Percentiles rank a stretch among this genome's conserved stretches.
phyloP scores from a whole-genome alignment of 2,888 invertebrate species.

The Empis livida region DNA sequence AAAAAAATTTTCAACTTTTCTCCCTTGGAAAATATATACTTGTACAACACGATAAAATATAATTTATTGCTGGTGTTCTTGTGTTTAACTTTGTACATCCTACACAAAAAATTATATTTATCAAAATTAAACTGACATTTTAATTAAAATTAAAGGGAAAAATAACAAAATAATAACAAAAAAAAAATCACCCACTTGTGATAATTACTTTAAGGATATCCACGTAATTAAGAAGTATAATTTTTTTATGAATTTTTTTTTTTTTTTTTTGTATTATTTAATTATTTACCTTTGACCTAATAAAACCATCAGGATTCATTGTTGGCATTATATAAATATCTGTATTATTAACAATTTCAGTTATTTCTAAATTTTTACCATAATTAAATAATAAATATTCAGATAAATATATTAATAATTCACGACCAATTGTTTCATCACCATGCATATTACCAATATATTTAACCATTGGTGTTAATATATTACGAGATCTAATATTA shows the following conservation, averaged over 20 bases:
- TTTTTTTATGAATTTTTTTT: background rate
- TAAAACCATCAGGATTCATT: constrained; percentile 95
- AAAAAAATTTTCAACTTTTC: no score
- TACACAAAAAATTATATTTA: no score
- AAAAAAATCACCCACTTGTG: background rate
- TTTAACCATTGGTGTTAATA: constrained; percentile 77
- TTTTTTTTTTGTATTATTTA: background rate
- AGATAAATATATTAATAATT: constrained; percentile 69
- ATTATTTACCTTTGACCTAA: constrained; percentile 55
- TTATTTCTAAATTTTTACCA: constrained; percentile 53
- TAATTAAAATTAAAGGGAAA: background rate
- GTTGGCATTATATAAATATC: constrained; percentile 94
- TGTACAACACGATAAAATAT: background rate
- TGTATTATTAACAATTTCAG: constrained; percentile 66
- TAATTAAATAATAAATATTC: constrained; percentile 71
- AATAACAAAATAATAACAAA: background rate
- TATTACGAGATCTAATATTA: constrained; percentile 44
- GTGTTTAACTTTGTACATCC: no score
- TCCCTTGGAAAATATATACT: background rate
- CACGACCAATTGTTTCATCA: constrained; percentile 80
- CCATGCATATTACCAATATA: constrained; percentile 96
- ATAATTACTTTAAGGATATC: background rate
- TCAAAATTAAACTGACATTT: background rate
- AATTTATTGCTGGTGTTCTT: no score
- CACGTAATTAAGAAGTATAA: constrained; percentile 1